Evolutionary conservation across 2,113 vertebrate species (phyloP).

Genomic region (Malurus melanocephalus): DNA sequence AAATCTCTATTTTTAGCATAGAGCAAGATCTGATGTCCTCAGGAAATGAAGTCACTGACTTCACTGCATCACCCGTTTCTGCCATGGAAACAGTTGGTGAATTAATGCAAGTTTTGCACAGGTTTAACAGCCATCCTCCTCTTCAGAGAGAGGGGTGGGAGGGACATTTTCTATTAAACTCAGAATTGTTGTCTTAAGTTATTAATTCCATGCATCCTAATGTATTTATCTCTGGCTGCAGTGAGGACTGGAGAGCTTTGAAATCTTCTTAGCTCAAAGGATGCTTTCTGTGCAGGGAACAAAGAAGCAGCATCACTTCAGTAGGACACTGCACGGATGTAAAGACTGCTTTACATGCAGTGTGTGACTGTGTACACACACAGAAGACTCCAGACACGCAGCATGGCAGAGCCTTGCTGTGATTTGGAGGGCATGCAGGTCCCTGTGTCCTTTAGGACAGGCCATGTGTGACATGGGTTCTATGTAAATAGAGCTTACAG

Average conservation of each 20-base stretch:
- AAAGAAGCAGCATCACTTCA: not conserved
- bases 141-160: conserved; percentile 42
- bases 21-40: conserved; percentile 53
- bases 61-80: conserved; percentile 45
- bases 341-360: not conserved
- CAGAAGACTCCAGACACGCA: not conserved
- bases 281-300: not conserved
- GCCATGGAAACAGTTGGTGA: conserved; percentile 63
- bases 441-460: not conserved
- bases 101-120: conserved; percentile 62
- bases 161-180: conserved; percentile 58
- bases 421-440: not conserved
- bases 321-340: not conserved
- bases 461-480: fast-evolving
- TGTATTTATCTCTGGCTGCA: conserved; percentile 56
- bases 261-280: conserved; percentile 35
- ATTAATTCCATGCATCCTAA: conserved; percentile 56
- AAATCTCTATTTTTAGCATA: conserved; percentile 31
- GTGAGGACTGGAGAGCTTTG: conserved; percentile 29
- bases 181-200: conserved; percentile 59
- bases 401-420: not conserved
- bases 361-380: fast-evolving
- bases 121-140: conserved; percentile 56
- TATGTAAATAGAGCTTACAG: not conserved
- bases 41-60: conserved; percentile 62